Base-by-base conservation (phyloP, 2,888 invertebrate species). In the Apotomis betuletana region DNA sequence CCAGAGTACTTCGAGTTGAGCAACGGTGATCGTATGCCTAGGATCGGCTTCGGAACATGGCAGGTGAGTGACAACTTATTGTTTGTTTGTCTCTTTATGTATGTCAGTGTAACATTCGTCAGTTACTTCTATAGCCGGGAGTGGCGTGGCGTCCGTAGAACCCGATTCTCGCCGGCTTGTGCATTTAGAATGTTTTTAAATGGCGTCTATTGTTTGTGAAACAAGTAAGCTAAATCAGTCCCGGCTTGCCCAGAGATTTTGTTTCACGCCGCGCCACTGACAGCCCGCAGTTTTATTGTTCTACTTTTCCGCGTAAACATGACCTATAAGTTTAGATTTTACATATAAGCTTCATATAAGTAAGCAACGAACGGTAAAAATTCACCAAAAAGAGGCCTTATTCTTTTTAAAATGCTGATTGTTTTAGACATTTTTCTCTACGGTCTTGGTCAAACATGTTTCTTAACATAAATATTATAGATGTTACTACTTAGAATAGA, bases 21-120 rank as follows among this genome's bases (percentile, higher is more conserved):
- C 60, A 86, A 87, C 78, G 96, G 96, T 3, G 91, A 94, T 64
- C 93, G 91, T 72, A 95, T 97, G 94, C 96, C 97, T 5, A 90
- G 94, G 67, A 88, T 97, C 63, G 97, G 97, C 65, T 95, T 96
- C 81, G 97, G 97, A 70, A 97, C 97, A 71, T 97, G 97, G 97
- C 95, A 96, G 93, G 97, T 96, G 89, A 91, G 92, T 91, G 36
- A 6, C 44, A 12, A 49, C 27, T n/a, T 60, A 15, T n/a, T 63
- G 51, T 63, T 51, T 36, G 27, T 58, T 41, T 67, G 41, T 41
- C 5, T n/a, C 0, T 13, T 3, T 27, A 6, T 41, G 5, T 55
- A 51, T 67, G 36, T 15, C 5, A 58, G 44, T 13, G 52, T 38
- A 46, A 27, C 36, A 8, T 67, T 38, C 6, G 15, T 36, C 36